Evolutionary conservation across 64 coral and sea anemone species (phyloP).

Genomic region (Montipora sp.): DNA sequence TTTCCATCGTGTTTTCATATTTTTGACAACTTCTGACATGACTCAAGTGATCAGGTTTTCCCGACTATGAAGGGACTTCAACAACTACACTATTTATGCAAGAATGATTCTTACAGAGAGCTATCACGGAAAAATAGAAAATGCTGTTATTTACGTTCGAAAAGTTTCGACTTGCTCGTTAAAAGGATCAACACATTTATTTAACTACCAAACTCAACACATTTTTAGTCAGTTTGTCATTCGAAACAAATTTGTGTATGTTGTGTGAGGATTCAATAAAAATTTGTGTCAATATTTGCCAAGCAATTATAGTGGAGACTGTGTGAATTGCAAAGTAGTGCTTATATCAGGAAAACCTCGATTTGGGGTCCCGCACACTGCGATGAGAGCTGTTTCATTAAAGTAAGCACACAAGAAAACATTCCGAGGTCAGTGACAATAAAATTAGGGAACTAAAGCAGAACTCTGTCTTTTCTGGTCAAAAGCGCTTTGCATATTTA

Average conservation of each 20-base stretch:
- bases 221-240: slow-evolving; percentile 19
- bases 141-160: slow-evolving; percentile 44
- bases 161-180: slow-evolving; percentile 33
- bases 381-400: background rate
- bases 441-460: background rate
- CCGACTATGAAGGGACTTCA: slow-evolving; percentile 3
- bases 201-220: slow-evolving; percentile 32
- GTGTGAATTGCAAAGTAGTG: background rate
- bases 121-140: slow-evolving; percentile 1
- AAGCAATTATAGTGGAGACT: slow-evolving; percentile 54
- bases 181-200: slow-evolving; percentile 51
- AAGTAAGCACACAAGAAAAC: background rate
- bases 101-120: slow-evolving; percentile 21
- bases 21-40: slow-evolving; percentile 28
- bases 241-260: slow-evolving; percentile 60
- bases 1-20: slow-evolving; percentile 5
- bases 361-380: background rate
- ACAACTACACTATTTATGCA: slow-evolving; percentile 4
- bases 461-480: background rate
- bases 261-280: slow-evolving; percentile 49
- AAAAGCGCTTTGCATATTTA: background rate
- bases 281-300: slow-evolving; percentile 58
- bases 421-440: slow-evolving; percentile 9
- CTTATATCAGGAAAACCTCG: background rate
- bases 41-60: slow-evolving; percentile 1